Conservation (phyloP, 23 tunicate genomes). For the Halocynthia aurantium region DNA sequence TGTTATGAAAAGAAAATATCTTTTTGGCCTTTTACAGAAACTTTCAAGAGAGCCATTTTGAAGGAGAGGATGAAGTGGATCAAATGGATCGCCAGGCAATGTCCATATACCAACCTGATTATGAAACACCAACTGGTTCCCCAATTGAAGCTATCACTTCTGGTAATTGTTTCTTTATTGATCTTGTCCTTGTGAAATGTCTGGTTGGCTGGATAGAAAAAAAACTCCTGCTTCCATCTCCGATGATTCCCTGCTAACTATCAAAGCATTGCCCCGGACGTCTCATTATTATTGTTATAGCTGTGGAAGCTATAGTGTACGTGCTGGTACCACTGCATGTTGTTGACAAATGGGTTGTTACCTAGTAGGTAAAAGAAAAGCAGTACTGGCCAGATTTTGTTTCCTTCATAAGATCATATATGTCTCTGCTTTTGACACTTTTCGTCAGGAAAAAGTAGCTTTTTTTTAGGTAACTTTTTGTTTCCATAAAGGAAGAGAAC, state of each 20-base stretch:
- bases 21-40: slow-evolving; percentile 29
- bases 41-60: slow-evolving; percentile 45
- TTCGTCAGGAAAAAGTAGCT: too few relatives aligned
- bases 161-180: background rate
- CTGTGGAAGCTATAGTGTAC: too few relatives aligned
- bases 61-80: slow-evolving; percentile 40
- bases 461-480: too few relatives aligned
- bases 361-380: too few relatives aligned
- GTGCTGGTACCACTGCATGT: too few relatives aligned
- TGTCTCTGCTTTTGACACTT: background rate
- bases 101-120: slow-evolving; percentile 60
- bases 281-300: too few relatives aligned
- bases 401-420: background rate
- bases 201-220: too few relatives aligned
- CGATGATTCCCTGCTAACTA: too few relatives aligned
- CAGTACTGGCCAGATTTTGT: background rate
- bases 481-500: slow-evolving; percentile 14
- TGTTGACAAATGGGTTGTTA: too few relatives aligned
- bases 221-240: too few relatives aligned
- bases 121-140: slow-evolving; percentile 18
- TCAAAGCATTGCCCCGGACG: too few relatives aligned
- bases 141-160: slow-evolving; percentile 9
- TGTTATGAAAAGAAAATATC: background rate
- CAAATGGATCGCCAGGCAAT: slow-evolving; percentile 62
- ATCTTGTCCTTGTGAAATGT: too few relatives aligned